Percentiles rank a stretch among this genome's conserved stretches.
phyloP scores from a whole-genome alignment of 2,797 vertebrate genomes.

The Simalia tracyae region DNA sequence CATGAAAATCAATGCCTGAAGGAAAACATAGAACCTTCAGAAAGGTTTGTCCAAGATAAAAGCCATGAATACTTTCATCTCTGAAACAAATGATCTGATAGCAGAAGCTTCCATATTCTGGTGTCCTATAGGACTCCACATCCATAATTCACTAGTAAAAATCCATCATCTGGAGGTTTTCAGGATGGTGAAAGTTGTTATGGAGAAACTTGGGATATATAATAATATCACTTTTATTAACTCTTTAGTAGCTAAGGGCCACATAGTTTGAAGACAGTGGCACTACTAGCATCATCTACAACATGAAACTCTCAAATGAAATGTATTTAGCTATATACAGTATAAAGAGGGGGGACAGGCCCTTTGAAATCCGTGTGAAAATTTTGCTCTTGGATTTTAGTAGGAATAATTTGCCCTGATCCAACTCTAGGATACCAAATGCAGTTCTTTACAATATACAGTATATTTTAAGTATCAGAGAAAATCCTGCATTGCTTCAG shows the following conservation, averaged over 20 bases:
- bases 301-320: not conserved
- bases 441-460: not conserved
- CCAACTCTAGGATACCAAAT: not conserved
- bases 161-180: not conserved
- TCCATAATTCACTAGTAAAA: not conserved
- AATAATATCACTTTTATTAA: not conserved
- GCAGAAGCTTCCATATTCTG: not conserved
- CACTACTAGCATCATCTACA: not conserved
- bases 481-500: not conserved
- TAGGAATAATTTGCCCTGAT: not conserved
- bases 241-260: not conserved
- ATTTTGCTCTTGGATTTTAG: not conserved
- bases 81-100: not conserved
- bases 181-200: not conserved
- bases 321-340: not conserved
- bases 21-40: not conserved
- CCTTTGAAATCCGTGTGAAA: not conserved
- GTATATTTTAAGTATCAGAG: not conserved
- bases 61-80: not conserved
- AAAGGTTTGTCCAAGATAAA: not conserved
- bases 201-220: not conserved
- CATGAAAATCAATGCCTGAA: not conserved
- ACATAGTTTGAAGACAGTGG: not conserved
- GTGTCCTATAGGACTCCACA: not conserved
- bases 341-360: not conserved